Percentiles rank a stretch among this genome's conserved stretches.
These are phyloP conservation scores for Ectropis crepuscularia DNA, from an alignment of 2,888 invertebrate species.

Conservation along the genomic window DNA sequence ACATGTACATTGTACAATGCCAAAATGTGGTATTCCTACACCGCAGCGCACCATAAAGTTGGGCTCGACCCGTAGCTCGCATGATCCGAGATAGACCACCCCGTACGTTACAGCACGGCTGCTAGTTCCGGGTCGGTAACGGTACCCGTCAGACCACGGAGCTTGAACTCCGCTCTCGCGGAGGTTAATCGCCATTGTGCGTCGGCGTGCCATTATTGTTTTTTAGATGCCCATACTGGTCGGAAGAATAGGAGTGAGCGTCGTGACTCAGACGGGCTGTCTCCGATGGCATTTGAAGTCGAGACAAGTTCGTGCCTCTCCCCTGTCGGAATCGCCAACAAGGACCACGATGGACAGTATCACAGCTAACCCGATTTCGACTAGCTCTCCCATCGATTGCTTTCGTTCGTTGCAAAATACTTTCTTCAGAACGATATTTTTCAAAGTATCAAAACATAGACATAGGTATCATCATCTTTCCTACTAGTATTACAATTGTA, in stretches of 20 bases:
- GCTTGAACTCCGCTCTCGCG: constrained; percentile 36
- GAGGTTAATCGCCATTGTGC: constrained; percentile 43
- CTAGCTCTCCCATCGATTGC: no score
- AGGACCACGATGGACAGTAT: no score
- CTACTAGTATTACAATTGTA: no score
- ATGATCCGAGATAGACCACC: constrained; percentile 21
- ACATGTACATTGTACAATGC: no score
- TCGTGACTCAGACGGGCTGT: constrained; percentile 12
- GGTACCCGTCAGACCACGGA: constrained; percentile 27
- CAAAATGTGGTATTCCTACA: neutral
- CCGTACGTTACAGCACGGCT: constrained; percentile 23
- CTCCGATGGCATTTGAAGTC: constrained; percentile 3
- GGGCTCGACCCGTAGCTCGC: neutral
- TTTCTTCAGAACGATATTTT: no score
- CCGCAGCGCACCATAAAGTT: neutral
- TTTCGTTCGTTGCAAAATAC: no score
- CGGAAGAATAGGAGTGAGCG: constrained; percentile 23
- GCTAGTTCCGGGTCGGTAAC: constrained; percentile 41
- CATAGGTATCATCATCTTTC: no score
- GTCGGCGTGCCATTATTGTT: constrained; percentile 38
- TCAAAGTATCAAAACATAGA: no score
- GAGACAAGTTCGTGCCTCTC: neutral
- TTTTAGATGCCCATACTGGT: constrained; percentile 31
- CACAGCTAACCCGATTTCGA: no score
- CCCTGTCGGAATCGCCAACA: neutral